Evolutionary conservation across 2,888 invertebrate genomes (phyloP).

Genomic region (Oscheius sp.): DNA sequence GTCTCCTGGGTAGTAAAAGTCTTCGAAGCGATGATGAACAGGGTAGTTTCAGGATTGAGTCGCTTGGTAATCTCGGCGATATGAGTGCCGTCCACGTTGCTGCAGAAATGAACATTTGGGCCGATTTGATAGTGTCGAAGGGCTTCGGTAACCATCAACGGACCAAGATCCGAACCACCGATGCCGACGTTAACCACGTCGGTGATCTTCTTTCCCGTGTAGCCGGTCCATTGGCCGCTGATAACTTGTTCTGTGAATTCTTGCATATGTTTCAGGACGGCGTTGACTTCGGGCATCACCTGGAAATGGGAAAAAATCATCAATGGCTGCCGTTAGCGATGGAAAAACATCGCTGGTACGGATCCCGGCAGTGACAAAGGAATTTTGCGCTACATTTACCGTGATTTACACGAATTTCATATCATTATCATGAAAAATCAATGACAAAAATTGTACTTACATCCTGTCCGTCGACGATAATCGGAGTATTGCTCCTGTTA

Average conservation of each 20-base stretch:
- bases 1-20: slow-evolving; percentile 99
- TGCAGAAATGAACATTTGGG: slow-evolving; percentile 91
- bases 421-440: too few relatives aligned
- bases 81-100: slow-evolving; percentile 99
- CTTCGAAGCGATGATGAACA: slow-evolving; percentile 99
- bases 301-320: too few relatives aligned
- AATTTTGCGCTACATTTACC: too few relatives aligned
- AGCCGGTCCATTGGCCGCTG: slow-evolving; percentile 80
- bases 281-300: slow-evolving; percentile 88
- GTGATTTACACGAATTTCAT: too few relatives aligned
- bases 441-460: too few relatives aligned
- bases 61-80: slow-evolving; percentile 89
- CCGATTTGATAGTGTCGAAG: slow-evolving; percentile 88
- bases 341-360: too few relatives aligned
- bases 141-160: slow-evolving; percentile 98
- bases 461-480: slow-evolving; percentile 87
- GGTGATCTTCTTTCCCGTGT: slow-evolving; percentile 91
- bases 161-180: slow-evolving; percentile 98
- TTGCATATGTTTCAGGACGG: slow-evolving; percentile 92
- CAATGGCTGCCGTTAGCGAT: too few relatives aligned
- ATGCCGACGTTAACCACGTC: slow-evolving; percentile 99
- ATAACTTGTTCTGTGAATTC: slow-evolving; percentile 82
- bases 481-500: slow-evolving; percentile 84
- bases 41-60: slow-evolving; percentile 89
- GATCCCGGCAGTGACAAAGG: too few relatives aligned